Conservation (phyloP, 2,797 vertebrate genomes). For the Vireo griseus region DNA sequence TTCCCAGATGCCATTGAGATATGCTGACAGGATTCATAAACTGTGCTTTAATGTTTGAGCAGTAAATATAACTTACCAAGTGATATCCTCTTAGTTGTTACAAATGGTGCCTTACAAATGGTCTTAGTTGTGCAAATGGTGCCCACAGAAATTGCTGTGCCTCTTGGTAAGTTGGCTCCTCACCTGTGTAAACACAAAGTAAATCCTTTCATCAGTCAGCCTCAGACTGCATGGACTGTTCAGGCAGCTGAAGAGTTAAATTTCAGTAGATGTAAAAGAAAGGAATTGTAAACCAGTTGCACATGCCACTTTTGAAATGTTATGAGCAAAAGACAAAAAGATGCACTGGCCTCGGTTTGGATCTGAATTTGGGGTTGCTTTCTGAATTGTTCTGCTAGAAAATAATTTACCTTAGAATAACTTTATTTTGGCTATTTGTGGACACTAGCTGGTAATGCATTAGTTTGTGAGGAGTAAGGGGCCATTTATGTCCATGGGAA, state of each 20-base stretch:
- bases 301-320: neutral
- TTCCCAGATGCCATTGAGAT: neutral
- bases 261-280: neutral
- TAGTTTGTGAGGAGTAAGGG: neutral
- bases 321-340: neutral
- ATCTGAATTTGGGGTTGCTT: neutral
- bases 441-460: neutral
- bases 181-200: neutral
- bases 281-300: neutral
- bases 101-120: too few species aligned
- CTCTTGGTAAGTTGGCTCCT: neutral
- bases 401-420: neutral
- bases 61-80: neutral
- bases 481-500: neutral
- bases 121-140: neutral
- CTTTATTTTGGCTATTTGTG: neutral
- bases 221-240: rapidly evolving
- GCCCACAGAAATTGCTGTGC: neutral
- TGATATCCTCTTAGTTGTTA: neutral
- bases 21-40: neutral
- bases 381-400: neutral
- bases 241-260: neutral
- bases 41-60: neutral
- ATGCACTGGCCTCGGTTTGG: neutral
- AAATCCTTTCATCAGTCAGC: neutral